Base-by-base conservation (phyloP, 1,140 invertebrate genomes). In the Scaptomyza graminum region DNA sequence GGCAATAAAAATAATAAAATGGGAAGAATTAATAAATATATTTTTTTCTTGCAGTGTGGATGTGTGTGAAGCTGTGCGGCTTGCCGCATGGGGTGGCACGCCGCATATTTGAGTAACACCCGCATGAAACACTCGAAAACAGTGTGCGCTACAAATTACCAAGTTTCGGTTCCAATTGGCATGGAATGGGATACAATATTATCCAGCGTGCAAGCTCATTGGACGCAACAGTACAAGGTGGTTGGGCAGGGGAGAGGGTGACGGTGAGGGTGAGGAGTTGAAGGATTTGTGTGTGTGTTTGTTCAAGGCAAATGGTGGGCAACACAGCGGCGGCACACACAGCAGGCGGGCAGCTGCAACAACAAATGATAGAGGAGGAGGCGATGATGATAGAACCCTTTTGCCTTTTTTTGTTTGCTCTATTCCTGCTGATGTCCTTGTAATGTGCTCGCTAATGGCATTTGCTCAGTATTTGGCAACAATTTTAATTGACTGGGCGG, bases 291-390 rank as follows among this genome's bases (percentile, higher is more conserved):
- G 37, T 34, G 28, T 31, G 31, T 81, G 69, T 88, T 88, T 88
- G 83, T 68, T 50, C 59, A 85, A 63, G 64, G 74, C 81, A 85
- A 85, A 85, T 85, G 81, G 66, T 61, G 62, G 44, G 51, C 12
- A 12, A 5, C 37, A 41, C 37, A 41, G 28, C 37, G 3, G 13
- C 43, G n/a, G n/a, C n/a, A n/a, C n/a, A 56, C 79, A 57, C 83
- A 80, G 83, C 79, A 64, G 66, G 79, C 76, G 61, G 78, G 81
- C 89, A 90, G 89, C 89, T 90, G 89, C 81, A 90, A 90, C 71
- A 90, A 90, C 79, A 90, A 15, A 37, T 13, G 11, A 43, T 37
- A 51, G 41, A 51, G 54, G 37, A 55, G 13, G n/a, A 44, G 18
- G 41, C 11, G 18, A 31, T 25, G 18, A 46, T n/a, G 18, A 31